A percentile compares a stretch with the other conserved stretches of the same genome.
These are phyloP conservation scores for Endomychus coccineus DNA, from an alignment of 2,888 invertebrate species.

Conservation along the genomic window DNA sequence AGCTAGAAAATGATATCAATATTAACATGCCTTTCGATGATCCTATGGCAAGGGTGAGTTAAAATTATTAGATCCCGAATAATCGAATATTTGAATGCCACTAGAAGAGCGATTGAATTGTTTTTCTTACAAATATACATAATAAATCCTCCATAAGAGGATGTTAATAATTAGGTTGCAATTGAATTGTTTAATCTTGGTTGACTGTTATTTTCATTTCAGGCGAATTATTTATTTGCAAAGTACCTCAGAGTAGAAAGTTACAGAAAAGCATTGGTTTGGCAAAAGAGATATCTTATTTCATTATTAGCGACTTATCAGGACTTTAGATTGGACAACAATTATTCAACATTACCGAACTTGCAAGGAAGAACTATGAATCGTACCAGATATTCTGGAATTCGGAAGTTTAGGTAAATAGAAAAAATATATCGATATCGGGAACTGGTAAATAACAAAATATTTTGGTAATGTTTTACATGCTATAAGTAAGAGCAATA, in stretches of 20 bases:
- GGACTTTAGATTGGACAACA: conserved; percentile 20
- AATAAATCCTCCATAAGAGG: too few species aligned
- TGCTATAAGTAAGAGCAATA: too few species aligned
- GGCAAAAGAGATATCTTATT: conserved; percentile 84
- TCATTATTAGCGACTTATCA: conserved; percentile 51
- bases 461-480: too few species aligned
- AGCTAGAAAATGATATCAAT: conserved; percentile 33
- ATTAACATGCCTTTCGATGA: conserved; percentile 7
- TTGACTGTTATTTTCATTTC: conserved; percentile 35
- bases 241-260: conserved; percentile 75
- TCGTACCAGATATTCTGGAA: conserved; percentile 10
- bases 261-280: conserved; percentile 77
- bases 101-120: conserved; percentile 2
- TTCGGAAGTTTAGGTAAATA: conserved; percentile 17
- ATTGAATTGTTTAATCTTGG: too few species aligned
- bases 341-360: conserved; percentile 15
- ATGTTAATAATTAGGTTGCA: too few species aligned
- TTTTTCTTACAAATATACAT: too few species aligned
- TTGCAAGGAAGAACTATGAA: conserved; percentile 10
- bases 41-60: conserved; percentile 9
- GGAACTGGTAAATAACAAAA: too few species aligned
- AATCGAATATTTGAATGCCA: background rate
- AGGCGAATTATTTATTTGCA: conserved; percentile 54
- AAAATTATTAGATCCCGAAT: too few species aligned
- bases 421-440: too few species aligned